phyloP scores from a whole-genome alignment of 1,140 invertebrate genomes.

The Lethrus apterus region DNA sequence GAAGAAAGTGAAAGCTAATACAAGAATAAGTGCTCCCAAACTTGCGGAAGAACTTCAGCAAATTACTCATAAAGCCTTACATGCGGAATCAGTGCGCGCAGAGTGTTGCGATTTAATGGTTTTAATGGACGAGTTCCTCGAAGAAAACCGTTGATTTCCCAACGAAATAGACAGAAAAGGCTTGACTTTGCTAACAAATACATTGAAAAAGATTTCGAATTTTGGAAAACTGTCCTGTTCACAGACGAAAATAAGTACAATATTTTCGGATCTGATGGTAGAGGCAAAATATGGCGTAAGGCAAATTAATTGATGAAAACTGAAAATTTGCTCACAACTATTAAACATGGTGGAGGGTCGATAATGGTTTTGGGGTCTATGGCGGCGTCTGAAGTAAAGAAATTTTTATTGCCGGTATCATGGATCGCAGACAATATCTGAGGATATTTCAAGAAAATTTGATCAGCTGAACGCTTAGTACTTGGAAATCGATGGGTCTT shows the following conservation, averaged over 20 bases:
- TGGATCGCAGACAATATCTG: constrained; percentile 28
- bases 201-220: constrained; percentile 10
- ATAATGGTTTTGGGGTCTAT: constrained; percentile 28
- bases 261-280: constrained; percentile 3
- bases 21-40: constrained; percentile 11
- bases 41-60: constrained; percentile 5
- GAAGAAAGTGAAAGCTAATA: constrained; percentile 8
- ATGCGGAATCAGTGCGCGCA: constrained; percentile 17
- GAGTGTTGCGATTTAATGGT: constrained; percentile 12
- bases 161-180: constrained; percentile 15
- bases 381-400: constrained; percentile 27
- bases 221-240: constrained; percentile 19
- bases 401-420: constrained; percentile 33
- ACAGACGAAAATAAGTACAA: constrained; percentile 19
- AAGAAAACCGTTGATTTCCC: constrained; percentile 18
- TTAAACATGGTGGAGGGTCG: constrained; percentile 5
- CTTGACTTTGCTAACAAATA: constrained; percentile 10
- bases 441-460: constrained; percentile 23
- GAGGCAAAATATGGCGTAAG: constrained; percentile 5
- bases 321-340: constrained; percentile 4
- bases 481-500: constrained; percentile 18
- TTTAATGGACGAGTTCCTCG: constrained; percentile 5
- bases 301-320: constrained; percentile 1
- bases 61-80: neutral
- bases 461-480: constrained; percentile 6